A percentile compares a stretch with the other conserved stretches of the same genome.
These are phyloP conservation scores for Labia minor DNA, from an alignment of 2,888 invertebrate genomes.

Conservation along the genomic window DNA sequence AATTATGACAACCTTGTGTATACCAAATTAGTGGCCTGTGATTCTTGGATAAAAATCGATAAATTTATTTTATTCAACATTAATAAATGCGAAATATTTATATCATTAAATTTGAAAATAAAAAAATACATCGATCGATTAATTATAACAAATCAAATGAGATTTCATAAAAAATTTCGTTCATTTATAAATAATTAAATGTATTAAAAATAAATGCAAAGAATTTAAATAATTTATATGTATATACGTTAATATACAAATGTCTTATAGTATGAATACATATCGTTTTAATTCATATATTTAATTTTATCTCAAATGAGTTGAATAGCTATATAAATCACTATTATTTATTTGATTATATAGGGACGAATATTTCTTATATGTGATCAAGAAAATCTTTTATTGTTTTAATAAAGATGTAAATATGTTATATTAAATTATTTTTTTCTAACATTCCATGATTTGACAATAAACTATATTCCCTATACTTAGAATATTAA, in stretches of 20 bases:
- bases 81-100: neutral
- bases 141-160: neutral
- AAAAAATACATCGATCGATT: conserved; percentile 1
- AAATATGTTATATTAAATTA: neutral
- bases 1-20: conserved; percentile 5
- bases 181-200: neutral
- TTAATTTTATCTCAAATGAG: conserved; percentile 13
- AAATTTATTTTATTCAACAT: conserved; percentile 5
- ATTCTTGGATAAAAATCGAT: conserved; percentile 7
- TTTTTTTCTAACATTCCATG: neutral
- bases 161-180: neutral
- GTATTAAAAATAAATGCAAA: neutral
- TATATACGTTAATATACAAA: neutral
- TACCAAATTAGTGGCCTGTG: conserved; percentile 5
- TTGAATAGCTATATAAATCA: neutral
- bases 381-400: conserved; percentile 7
- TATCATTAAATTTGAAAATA: neutral
- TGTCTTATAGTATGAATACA: neutral
- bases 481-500: too few species aligned
- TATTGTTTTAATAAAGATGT: conserved; percentile 1
- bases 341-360: neutral
- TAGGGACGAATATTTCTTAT: neutral
- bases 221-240: neutral
- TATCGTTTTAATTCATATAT: conserved; percentile 7
- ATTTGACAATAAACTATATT: neutral